Evolutionary conservation across 2,113 vertebrate genomes (phyloP).

Genomic region (Plecotus auritus): DNA sequence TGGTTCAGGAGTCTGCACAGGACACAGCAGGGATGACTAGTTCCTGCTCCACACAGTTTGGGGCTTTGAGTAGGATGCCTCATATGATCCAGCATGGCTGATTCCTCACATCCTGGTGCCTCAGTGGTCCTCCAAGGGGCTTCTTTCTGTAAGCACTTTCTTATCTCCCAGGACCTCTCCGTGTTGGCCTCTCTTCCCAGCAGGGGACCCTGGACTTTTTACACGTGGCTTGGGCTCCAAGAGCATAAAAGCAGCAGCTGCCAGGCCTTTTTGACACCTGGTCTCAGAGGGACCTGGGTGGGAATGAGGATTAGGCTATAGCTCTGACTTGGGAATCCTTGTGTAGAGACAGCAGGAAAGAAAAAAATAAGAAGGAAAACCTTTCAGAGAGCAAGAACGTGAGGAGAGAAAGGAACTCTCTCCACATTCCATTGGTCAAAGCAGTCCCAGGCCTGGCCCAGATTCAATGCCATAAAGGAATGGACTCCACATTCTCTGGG

Average conservation of each 20-base stretch:
- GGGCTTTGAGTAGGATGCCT: not conserved
- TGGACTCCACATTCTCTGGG: not conserved
- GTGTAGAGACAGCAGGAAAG: not conserved
- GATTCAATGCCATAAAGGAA: rapidly evolving
- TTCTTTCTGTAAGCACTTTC: not conserved
- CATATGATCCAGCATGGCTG: not conserved
- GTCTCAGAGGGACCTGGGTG: not conserved
- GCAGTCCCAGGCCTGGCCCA: not conserved
- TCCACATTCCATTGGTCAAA: not conserved
- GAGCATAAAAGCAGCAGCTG: not conserved
- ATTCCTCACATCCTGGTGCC: not conserved
- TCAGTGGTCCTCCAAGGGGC: not conserved
- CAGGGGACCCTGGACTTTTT: not conserved
- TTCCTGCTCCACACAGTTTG: not conserved
- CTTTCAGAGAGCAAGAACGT: not conserved
- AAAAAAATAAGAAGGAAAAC: not conserved
- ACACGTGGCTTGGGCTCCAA: not conserved
- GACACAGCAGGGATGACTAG: not conserved
- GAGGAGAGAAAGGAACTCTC: not conserved
- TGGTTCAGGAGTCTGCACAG: not conserved
- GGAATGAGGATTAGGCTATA: not conserved
- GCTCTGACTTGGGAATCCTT: not conserved
- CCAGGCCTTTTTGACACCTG: not conserved
- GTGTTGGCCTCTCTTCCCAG: not conserved
- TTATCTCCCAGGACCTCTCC: not conserved